Percentiles rank a stretch among this genome's conserved stretches.
These are phyloP conservation scores for Intellagama lesueurii DNA, from an alignment of 2,797 vertebrate genomes.

Conservation along the genomic window DNA sequence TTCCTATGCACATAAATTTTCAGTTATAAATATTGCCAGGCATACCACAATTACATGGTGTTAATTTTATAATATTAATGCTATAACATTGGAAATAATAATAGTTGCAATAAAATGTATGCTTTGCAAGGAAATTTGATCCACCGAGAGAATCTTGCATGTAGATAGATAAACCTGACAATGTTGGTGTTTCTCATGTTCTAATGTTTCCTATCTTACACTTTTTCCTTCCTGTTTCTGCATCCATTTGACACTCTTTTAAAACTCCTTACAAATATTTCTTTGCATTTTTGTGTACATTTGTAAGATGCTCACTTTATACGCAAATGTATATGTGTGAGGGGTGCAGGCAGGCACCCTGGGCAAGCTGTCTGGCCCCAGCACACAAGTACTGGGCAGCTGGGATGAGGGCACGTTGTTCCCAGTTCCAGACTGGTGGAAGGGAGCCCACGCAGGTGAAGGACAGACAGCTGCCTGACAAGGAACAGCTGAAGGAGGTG, in stretches of 20 bases:
- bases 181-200: neutral
- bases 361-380: too few relatives aligned
- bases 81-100: slow-evolving; percentile 4
- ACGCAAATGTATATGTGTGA: too few relatives aligned
- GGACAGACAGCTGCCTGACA: too few relatives aligned
- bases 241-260: neutral
- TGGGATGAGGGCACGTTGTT: too few relatives aligned
- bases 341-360: too few relatives aligned
- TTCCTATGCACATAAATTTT: slow-evolving; percentile 38
- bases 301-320: too few relatives aligned
- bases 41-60: slow-evolving; percentile 26
- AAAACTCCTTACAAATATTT: neutral
- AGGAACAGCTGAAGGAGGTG: too few relatives aligned
- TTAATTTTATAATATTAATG: slow-evolving; percentile 50
- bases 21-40: slow-evolving; percentile 12
- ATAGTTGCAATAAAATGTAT: slow-evolving; percentile 1
- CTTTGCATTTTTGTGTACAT: too few relatives aligned
- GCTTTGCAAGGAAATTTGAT: neutral
- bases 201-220: neutral
- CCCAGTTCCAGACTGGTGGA: too few relatives aligned
- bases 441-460: too few relatives aligned
- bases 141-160: neutral
- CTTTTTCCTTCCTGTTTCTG: neutral
- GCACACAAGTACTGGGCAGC: too few relatives aligned
- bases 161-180: neutral